Base-by-base conservation (phyloP, 2,113 vertebrate genomes). In the Sialia sialis region DNA sequence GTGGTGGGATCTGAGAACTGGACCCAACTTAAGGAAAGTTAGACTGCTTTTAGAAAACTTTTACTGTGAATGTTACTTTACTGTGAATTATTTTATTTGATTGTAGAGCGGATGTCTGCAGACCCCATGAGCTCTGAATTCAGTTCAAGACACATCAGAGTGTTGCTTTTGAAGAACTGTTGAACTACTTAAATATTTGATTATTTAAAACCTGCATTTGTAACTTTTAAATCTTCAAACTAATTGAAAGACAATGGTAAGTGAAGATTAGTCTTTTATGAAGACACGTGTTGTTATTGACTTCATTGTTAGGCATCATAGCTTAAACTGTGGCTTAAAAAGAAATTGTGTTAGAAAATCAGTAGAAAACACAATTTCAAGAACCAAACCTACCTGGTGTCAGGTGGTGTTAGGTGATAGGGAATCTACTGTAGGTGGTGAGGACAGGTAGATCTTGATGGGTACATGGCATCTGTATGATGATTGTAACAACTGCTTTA, bases 401-500 rank as follows among this genome's bases (percentile, higher is more conserved):
- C 39, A 39, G 39, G 39, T 48, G 46, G 46, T 44, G 38, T n/a
- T 27, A 32, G 44, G 51, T 39, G 48, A 48, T 54, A 67, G 54
- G 10, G 32, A 34, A 23, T 27, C 9, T 11, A 4, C 43, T 62
- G 3, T 23, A 16, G 17, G 16, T 84, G 38, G 9, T 63, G 51
- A 85, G 70, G 27, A 51, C 18, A 32, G n/a, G 51, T 56, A 75
- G 66, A 16, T 60, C 8, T 13, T 46, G 52, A 17, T 19, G 39
- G 0, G 1, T 22, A 13, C 27, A 4, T 58, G 52, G 11, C 13
- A 21, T 26, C 34, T n/a, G n/a, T n/a, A 5, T n/a, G 23, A 26
- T 1, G 17, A 30, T 4, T 43, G 34, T 54, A 27, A 22, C 16
- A 25, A 18, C 17, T 81, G 11, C 49, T 27, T 48, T 44, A 5